phyloP scores from a whole-genome alignment of 2,888 invertebrate genomes.

The Apantesis nais region DNA sequence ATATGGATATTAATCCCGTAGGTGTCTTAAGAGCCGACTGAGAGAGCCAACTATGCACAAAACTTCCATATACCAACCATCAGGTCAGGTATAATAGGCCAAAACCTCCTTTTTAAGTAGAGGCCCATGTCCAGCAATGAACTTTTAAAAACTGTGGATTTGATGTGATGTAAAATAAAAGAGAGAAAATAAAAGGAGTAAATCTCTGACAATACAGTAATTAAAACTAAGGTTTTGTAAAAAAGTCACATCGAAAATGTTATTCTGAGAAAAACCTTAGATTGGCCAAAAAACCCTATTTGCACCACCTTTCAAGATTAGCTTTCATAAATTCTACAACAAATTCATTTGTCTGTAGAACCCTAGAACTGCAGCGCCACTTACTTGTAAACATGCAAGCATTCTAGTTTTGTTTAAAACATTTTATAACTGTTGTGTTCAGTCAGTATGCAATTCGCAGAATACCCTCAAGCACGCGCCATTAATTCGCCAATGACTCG shows the following conservation, averaged over 20 bases:
- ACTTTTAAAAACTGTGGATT: too few relatives aligned
- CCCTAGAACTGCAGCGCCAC: constrained; percentile 4
- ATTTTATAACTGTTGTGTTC: constrained; percentile 57
- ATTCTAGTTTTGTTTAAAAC: constrained; percentile 29
- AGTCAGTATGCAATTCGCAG: constrained; percentile 69
- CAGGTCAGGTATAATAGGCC: too few relatives aligned
- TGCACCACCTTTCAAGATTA: background rate
- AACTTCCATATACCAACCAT: too few relatives aligned
- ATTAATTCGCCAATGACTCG: constrained; percentile 45
- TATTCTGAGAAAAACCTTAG: background rate
- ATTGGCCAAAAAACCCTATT: background rate
- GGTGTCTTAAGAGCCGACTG: too few relatives aligned
- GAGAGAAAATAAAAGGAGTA: background rate
- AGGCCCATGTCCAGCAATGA: too few relatives aligned
- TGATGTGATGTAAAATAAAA: too few relatives aligned
- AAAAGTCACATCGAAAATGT: background rate
- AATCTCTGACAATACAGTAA: background rate
- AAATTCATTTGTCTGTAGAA: constrained; percentile 6
- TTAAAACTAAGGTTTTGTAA: background rate
- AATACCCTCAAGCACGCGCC: constrained; percentile 75
- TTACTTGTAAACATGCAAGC: constrained; percentile 16
- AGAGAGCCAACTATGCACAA: too few relatives aligned
- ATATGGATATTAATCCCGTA: too few relatives aligned
- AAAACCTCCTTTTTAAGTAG: too few relatives aligned
- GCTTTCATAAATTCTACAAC: background rate